These are phyloP conservation scores for Anthrax anthrax DNA, from an alignment of 2,888 invertebrate species.

Conservation along the genomic window DNA sequence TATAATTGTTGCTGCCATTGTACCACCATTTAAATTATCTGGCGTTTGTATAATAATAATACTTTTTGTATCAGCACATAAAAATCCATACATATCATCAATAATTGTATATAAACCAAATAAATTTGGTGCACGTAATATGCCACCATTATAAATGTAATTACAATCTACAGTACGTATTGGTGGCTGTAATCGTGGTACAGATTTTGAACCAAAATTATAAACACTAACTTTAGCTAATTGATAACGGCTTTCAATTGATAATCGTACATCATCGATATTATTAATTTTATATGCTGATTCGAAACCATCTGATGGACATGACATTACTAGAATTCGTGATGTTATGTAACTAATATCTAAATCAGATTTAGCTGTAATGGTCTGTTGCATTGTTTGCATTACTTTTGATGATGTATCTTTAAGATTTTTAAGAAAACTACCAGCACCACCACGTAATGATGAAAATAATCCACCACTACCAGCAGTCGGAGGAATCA, in stretches of 20 bases:
- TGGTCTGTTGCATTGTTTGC: conserved; percentile 88
- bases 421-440: conserved; percentile 82
- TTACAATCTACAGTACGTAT: conserved; percentile 47
- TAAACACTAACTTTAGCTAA: conserved; percentile 67
- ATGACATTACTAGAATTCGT: conserved; percentile 84
- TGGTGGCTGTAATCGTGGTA: conserved; percentile 37
- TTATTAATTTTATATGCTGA: conserved; percentile 86
- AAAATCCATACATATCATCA: conserved; percentile 76
- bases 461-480: conserved; percentile 63
- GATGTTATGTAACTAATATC: conserved; percentile 89
- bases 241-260: conserved; percentile 61
- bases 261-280: conserved; percentile 76
- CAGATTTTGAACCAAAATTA: conserved; percentile 47
- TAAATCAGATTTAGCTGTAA: conserved; percentile 72
- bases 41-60: conserved; percentile 53
- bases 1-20: conserved; percentile 30
- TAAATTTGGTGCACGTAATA: conserved; percentile 60
- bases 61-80: conserved; percentile 67
- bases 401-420: conserved; percentile 94
- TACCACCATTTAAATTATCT: conserved; percentile 27
- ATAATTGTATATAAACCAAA: conserved; percentile 69
- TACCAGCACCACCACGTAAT: conserved; percentile 83
- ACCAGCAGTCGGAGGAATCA: conserved; percentile 1
- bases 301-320: conserved; percentile 86
- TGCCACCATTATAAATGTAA: conserved; percentile 49